These are phyloP conservation scores for Smittia aterrima DNA, from an alignment of 2,888 invertebrate species.

Conservation along the genomic window DNA sequence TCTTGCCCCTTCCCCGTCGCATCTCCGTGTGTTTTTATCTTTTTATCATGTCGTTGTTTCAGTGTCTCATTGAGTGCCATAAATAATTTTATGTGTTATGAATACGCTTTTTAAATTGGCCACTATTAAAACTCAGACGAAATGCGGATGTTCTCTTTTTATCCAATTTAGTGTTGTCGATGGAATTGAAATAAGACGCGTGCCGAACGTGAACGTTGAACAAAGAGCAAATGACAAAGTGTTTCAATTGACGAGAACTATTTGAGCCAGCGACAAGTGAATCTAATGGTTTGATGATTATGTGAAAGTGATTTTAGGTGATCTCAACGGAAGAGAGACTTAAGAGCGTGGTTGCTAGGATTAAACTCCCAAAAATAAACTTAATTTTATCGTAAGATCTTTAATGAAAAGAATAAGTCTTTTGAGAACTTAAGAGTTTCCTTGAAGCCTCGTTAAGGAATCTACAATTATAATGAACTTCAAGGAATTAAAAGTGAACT, in stretches of 20 bases:
- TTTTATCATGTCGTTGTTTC: constrained; percentile 8
- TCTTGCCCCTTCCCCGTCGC: not conserved
- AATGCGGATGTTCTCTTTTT: constrained; percentile 39
- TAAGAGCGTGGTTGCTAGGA: no score
- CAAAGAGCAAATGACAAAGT: constrained; percentile 27
- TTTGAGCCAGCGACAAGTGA: not conserved
- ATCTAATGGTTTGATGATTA: not conserved
- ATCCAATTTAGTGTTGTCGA: constrained; percentile 34
- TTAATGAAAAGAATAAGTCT: no score
- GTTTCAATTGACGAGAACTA: not conserved
- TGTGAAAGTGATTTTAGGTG: no score
- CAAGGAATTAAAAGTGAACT: no score
- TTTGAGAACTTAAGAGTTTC: no score
- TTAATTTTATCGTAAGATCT: no score
- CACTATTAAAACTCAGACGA: constrained; percentile 16
- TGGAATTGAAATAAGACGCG: constrained; percentile 17
- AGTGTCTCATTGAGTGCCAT: not conserved
- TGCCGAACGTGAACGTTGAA: constrained; percentile 2
- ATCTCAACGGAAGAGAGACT: no score
- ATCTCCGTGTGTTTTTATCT: not conserved
- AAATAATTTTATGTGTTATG: constrained; percentile 23
- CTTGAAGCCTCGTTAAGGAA: no score
- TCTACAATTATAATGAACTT: no score
- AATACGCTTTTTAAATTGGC: constrained; percentile 20
- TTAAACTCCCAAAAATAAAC: no score